A percentile compares a stretch with the other conserved stretches of the same genome.
Evolutionary conservation across 2,113 vertebrate genomes (phyloP).

Genomic region (Xiphophorus hellerii): DNA sequence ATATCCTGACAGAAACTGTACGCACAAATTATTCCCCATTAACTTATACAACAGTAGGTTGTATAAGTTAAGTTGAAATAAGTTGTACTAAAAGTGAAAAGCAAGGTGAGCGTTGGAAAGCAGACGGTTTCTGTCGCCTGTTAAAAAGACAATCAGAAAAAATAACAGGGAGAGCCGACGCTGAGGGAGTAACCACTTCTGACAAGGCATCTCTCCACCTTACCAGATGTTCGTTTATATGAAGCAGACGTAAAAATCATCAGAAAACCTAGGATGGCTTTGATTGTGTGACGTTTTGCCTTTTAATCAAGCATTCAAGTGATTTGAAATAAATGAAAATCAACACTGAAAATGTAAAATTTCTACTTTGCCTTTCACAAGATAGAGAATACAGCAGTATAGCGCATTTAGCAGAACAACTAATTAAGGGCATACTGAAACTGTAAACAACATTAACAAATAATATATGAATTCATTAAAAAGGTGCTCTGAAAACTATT

Average conservation of each 20-base stretch:
- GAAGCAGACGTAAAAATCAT: not conserved
- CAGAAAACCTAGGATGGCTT: not conserved
- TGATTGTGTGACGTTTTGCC: not conserved
- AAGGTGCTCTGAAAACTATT: not conserved
- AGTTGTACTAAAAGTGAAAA: conserved; percentile 15
- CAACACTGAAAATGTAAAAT: not conserved
- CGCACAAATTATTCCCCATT: conserved; percentile 1
- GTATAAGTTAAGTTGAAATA: not conserved
- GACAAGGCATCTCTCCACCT: conserved; percentile 25
- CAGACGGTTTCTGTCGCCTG: conserved; percentile 29
- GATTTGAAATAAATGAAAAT: conserved; percentile 11
- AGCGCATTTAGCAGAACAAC: not conserved
- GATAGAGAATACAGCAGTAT: not conserved
- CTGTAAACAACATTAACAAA: not conserved
- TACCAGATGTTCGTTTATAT: conserved; percentile 24
- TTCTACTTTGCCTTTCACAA: not conserved
- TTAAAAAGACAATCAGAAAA: conserved; percentile 49
- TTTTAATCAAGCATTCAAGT: not conserved
- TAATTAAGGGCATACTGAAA: not conserved
- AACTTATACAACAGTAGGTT: not conserved
- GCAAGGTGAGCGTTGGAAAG: conserved; percentile 4
- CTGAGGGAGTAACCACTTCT: conserved; percentile 49
- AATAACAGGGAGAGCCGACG: conserved; percentile 63
- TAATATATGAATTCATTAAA: too few species aligned
- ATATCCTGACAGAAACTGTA: not conserved